Evolutionary conservation across 2,797 vertebrate genomes (phyloP), one percentile per base, ranked within the genome.

Genomic region (Peromyscus attwateri): DNA sequence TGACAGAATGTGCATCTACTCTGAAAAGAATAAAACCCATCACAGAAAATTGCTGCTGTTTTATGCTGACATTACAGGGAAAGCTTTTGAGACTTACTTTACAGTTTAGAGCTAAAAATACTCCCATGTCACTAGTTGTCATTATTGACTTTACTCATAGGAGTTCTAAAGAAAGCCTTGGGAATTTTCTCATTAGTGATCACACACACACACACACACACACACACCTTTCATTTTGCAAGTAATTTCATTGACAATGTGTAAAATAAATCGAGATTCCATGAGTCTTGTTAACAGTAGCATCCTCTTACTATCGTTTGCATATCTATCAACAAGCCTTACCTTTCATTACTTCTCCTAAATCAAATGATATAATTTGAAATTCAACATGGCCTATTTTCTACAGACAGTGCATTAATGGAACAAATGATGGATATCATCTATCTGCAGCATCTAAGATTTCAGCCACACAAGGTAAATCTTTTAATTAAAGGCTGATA

Each of bases 21-120:
- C 57, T 71, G 70, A 68, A 97, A 85, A 60, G 16, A 81, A 94
- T 84, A 80, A 97, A 89, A 88, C 66, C 19, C 17, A 70, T 82
- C 46, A 77, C 81, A 97, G 81, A 68, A 93, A 96, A 93, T 23
- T 90, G 52, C 27, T 71, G 62, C 49, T 52, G 9, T 60, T 95
- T 60, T 55, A 27, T 68, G 27, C 16, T 89, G 80, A 87, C 60
- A 76, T 91, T 87, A 89, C 97, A 93, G 23, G 29, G 70, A 85
- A 85, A 34, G 27, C 34, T 94, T 70, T 95, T 66, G 60, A 96
- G 73, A 75, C 0, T 25, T 43, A 34, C 27, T 89, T 92, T 92
- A 52, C 4, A 88, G 85, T 84, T 96, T 90, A 31, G 6, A 64
- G n/a, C 64, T 89, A 77, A 87, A 97, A 95, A 92, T 62, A 94